A percentile compares a stretch with the other conserved stretches of the same genome.
phyloP scores from a whole-genome alignment of 2,888 invertebrate genomes.

The Sericinus montela region DNA sequence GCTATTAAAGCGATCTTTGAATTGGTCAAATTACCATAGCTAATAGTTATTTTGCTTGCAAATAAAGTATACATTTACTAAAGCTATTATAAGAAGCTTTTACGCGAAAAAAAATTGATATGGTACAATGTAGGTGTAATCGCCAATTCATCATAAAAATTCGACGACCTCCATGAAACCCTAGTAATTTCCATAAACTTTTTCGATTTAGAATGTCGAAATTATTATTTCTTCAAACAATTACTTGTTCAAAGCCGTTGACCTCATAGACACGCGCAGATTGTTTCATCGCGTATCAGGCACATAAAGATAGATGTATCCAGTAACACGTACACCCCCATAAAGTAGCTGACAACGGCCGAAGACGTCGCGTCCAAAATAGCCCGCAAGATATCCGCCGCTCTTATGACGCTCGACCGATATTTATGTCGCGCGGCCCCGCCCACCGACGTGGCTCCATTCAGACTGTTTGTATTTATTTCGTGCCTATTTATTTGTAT shows the following conservation, averaged over 20 bases:
- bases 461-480: constrained; percentile 79
- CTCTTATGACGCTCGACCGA: constrained; percentile 72
- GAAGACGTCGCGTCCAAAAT: constrained; percentile 52
- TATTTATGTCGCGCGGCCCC: constrained; percentile 76
- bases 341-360: constrained; percentile 24
- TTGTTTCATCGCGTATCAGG: constrained; percentile 3
- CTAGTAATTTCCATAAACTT: too few species aligned
- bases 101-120: too few species aligned
- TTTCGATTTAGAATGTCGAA: too few species aligned
- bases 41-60: not conserved
- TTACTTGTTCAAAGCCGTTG: not conserved
- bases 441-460: constrained; percentile 74
- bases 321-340: constrained; percentile 18
- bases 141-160: too few species aligned
- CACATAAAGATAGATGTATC: constrained; percentile 14
- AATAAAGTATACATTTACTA: too few species aligned
- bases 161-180: too few species aligned
- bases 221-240: too few species aligned
- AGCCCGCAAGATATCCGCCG: constrained; percentile 64
- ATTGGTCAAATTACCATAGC: not conserved
- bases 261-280: constrained; percentile 9
- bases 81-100: too few species aligned
- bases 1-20: not conserved
- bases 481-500: constrained; percentile 78
- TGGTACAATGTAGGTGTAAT: too few species aligned